Evolutionary conservation across 2,113 vertebrate genomes (phyloP).

Genomic region (Cepphus grylle): DNA sequence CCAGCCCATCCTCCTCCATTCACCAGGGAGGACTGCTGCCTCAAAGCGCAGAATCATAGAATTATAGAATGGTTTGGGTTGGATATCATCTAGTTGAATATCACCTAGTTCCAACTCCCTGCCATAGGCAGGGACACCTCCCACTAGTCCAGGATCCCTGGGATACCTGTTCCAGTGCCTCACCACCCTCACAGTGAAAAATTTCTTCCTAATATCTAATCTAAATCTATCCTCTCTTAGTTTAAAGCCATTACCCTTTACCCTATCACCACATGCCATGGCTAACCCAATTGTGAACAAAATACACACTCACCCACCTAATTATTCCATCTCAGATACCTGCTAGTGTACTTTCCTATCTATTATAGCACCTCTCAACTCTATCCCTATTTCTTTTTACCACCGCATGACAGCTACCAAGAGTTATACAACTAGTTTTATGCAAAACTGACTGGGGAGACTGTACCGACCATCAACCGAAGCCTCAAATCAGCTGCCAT

Average conservation of each 20-base stretch:
- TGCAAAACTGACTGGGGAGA: background rate
- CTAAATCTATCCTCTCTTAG: background rate
- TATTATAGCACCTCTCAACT: background rate
- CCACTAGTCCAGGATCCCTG: background rate
- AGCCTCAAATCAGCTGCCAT: background rate
- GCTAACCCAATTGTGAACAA: background rate
- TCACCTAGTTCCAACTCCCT: background rate
- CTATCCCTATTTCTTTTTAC: background rate
- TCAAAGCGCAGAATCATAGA: background rate
- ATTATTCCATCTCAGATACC: background rate
- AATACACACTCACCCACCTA: background rate
- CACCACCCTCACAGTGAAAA: background rate
- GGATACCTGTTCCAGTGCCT: background rate
- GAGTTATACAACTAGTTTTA: background rate
- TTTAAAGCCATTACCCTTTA: background rate
- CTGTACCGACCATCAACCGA: background rate
- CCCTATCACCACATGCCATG: background rate
- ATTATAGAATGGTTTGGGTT: background rate
- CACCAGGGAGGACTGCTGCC: background rate
- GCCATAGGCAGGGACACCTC: too few species aligned
- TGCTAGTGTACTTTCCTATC: background rate
- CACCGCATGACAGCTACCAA: background rate
- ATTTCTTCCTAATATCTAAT: background rate
- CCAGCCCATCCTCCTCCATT: background rate
- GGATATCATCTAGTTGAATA: background rate